Conservation (phyloP, 2,888 invertebrate species). For the Choreutis nemorana region DNA sequence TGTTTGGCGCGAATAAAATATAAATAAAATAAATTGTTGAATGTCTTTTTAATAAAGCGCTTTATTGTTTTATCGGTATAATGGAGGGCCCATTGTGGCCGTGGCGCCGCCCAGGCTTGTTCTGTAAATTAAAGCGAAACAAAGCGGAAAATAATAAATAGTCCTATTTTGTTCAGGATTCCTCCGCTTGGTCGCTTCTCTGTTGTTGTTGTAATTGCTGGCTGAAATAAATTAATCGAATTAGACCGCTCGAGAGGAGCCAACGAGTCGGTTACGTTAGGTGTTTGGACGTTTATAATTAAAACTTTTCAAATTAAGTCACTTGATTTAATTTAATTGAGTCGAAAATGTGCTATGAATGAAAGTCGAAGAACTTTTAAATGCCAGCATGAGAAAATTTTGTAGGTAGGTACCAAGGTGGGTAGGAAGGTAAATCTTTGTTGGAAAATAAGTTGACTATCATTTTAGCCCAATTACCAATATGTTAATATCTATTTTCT, state of each 20-base stretch:
- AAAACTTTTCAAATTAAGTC: constrained; percentile 31
- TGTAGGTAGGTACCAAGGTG: too few species aligned
- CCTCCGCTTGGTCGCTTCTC: constrained; percentile 52
- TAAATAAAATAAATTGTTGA: constrained; percentile 63
- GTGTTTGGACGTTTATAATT: constrained; percentile 46
- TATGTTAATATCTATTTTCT: too few species aligned
- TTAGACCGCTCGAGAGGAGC: constrained; percentile 45
- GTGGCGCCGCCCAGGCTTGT: constrained; percentile 44
- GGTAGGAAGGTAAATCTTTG: too few species aligned
- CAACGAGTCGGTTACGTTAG: constrained; percentile 44
- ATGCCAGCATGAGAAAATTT: too few species aligned
- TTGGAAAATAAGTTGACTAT: too few species aligned
- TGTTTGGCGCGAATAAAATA: constrained; percentile 50
- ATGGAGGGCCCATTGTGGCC: constrained; percentile 42
- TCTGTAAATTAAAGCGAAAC: constrained; percentile 28
- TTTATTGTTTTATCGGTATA: constrained; percentile 60
- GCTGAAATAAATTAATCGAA: constrained; percentile 59
- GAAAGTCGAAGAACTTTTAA: too few species aligned
- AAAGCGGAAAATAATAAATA: constrained; percentile 63
- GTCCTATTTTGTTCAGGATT: constrained; percentile 54
- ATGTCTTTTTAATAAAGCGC: constrained; percentile 64
- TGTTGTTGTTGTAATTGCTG: constrained; percentile 55
- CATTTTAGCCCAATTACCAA: too few species aligned
- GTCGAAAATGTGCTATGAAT: too few species aligned
- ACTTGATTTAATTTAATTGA: constrained; percentile 18